Evolutionary conservation across 2,113 vertebrate genomes (phyloP).

Genomic region (Phainopepla nitens): DNA sequence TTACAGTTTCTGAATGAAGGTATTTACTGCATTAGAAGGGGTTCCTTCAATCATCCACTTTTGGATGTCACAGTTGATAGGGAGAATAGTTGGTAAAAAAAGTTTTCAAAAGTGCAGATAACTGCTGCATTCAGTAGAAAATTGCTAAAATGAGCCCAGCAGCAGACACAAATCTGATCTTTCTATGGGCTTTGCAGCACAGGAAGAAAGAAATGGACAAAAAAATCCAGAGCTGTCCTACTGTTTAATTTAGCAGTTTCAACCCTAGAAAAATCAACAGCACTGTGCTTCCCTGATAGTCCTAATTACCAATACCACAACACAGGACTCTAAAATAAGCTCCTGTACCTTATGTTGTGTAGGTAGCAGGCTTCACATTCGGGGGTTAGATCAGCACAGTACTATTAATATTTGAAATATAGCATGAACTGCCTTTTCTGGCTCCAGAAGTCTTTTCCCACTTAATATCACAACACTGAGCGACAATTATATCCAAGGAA

Average conservation of each 20-base stretch:
- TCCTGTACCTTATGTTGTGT: not conserved
- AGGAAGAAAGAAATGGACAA: not conserved
- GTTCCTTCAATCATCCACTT: slow-evolving; percentile 18
- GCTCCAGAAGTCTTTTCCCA: not conserved
- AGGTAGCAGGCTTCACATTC: not conserved
- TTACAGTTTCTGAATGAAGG: not conserved
- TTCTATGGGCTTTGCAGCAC: not conserved
- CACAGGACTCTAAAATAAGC: not conserved
- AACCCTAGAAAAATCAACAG: slow-evolving; percentile 31
- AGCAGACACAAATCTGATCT: not conserved
- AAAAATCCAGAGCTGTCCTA: not conserved
- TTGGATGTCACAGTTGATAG: slow-evolving; percentile 24
- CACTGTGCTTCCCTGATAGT: not conserved
- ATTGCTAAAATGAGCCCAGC: slow-evolving; percentile 16
- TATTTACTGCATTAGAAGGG: not conserved
- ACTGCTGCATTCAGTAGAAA: slow-evolving; percentile 35
- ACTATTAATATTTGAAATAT: not conserved
- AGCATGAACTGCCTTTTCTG: not conserved
- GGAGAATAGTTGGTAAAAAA: slow-evolving; percentile 2
- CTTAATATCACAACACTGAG: not conserved
- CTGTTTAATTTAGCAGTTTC: not conserved
- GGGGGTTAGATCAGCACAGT: not conserved
- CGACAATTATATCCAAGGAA: not conserved
- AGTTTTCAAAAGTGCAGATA: not conserved
- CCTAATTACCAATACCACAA: not conserved